Evolutionary conservation across 1,140 invertebrate species (phyloP).

Genomic region (Vanessa tameamea): DNA sequence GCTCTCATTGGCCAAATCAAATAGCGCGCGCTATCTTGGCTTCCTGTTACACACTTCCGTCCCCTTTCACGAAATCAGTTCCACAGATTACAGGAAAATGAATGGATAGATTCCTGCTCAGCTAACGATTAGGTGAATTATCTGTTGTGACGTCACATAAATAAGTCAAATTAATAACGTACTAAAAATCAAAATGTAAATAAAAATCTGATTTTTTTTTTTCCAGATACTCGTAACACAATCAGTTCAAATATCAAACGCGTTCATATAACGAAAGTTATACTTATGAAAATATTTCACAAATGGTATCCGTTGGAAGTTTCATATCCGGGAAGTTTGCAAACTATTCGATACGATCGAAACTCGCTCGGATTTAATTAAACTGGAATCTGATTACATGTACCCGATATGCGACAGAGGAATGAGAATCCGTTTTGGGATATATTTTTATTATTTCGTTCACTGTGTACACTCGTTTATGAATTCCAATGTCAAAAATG

Average conservation of each 20-base stretch:
- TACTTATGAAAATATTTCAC: slow-evolving; percentile 26
- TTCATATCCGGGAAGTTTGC: slow-evolving; percentile 44
- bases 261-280: not conserved
- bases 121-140: too few relatives aligned
- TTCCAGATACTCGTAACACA: not conserved
- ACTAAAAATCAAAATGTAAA: too few relatives aligned
- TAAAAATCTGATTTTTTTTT: too few relatives aligned
- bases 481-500: too few relatives aligned
- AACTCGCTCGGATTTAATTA: slow-evolving; percentile 52
- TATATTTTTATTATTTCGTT: slow-evolving; percentile 31
- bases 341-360: slow-evolving; percentile 44
- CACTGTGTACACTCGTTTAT: not conserved
- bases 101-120: too few relatives aligned
- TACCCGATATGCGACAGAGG: slow-evolving; percentile 24
- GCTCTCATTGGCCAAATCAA: too few relatives aligned
- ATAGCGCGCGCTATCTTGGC: too few relatives aligned
- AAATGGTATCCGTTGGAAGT: slow-evolving; percentile 36
- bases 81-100: too few relatives aligned
- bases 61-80: too few relatives aligned
- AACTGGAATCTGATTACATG: slow-evolving; percentile 48
- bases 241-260: not conserved
- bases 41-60: too few relatives aligned
- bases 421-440: slow-evolving; percentile 34
- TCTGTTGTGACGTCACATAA: too few relatives aligned
- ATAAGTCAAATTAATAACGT: too few relatives aligned